A percentile compares a stretch with the other conserved stretches of the same genome.
These are phyloP conservation scores for Galeopsomyia nigrocyanea DNA, from an alignment of 2,888 invertebrate species.

Conservation along the genomic window DNA sequence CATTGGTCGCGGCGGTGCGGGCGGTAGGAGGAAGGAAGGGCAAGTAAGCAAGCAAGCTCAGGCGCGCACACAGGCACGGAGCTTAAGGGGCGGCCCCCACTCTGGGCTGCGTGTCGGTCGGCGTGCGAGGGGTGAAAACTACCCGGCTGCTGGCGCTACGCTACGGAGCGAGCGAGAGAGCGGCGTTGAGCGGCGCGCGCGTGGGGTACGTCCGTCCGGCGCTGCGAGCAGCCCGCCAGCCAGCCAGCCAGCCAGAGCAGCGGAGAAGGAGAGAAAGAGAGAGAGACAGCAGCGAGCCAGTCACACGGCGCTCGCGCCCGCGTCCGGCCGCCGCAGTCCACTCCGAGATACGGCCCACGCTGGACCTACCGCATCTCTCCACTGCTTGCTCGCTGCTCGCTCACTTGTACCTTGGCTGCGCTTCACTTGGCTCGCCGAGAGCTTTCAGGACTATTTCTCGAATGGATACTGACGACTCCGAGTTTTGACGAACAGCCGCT, in stretches of 20 bases:
- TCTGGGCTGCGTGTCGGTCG: constrained; percentile 16
- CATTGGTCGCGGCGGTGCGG: constrained; percentile 21
- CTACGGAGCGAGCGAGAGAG: constrained; percentile 24
- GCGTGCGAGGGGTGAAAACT: constrained; percentile 59
- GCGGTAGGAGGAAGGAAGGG: constrained; percentile 26
- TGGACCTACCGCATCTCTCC: constrained; percentile 60
- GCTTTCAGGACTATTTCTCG: background rate
- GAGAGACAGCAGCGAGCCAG: constrained; percentile 59
- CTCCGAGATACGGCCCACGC: constrained; percentile 69
- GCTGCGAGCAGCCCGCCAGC: background rate
- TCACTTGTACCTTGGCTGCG: too few relatives aligned
- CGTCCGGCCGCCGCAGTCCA: constrained; percentile 69
- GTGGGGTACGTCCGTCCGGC: constrained; percentile 65
- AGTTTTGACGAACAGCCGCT: background rate
- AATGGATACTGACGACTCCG: background rate
- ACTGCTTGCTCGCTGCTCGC: too few relatives aligned
- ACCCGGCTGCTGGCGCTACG: constrained; percentile 49
- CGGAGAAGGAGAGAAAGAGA: constrained; percentile 48
- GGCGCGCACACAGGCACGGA: too few relatives aligned
- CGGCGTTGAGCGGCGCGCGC: constrained; percentile 48
- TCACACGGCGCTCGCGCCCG: constrained; percentile 63
- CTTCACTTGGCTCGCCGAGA: background rate
- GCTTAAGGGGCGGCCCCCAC: constrained; percentile 54
- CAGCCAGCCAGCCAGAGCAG: constrained; percentile 10
- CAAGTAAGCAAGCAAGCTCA: too few relatives aligned